Evolutionary conservation across 2,888 invertebrate species (phyloP).

Genomic region (Diloba caeruleocephala): DNA sequence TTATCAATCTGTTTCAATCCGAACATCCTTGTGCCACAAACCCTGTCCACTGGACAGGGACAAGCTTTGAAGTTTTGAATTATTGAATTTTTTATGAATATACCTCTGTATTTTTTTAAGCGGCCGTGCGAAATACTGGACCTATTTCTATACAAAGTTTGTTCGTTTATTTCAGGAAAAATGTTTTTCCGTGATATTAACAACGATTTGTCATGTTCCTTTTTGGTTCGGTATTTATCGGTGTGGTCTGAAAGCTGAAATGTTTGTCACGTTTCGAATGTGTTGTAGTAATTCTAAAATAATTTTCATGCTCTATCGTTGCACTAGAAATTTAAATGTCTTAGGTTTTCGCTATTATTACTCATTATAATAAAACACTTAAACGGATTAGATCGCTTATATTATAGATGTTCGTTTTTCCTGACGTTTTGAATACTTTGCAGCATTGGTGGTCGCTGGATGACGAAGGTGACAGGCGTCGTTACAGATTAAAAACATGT

Average conservation of each 20-base stretch:
- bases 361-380: too few species aligned
- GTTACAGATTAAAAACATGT: too few species aligned
- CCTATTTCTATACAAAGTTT: conserved; percentile 22
- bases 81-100: conserved; percentile 34
- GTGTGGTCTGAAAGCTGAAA: not conserved
- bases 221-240: conserved; percentile 3
- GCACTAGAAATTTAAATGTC: not conserved
- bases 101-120: conserved; percentile 25
- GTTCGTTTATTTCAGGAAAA: conserved; percentile 21
- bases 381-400: too few species aligned
- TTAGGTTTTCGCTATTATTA: too few species aligned
- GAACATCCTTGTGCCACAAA: conserved; percentile 27
- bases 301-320: not conserved
- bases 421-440: too few species aligned
- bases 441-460: too few species aligned
- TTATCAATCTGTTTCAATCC: conserved; percentile 27
- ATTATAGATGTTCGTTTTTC: too few species aligned
- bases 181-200: conserved; percentile 18
- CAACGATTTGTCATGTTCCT: conserved; percentile 16
- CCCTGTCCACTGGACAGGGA: conserved; percentile 14
- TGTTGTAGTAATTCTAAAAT: not conserved
- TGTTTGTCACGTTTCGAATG: not conserved
- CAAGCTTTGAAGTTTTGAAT: conserved; percentile 22
- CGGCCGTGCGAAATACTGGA: conserved; percentile 14
- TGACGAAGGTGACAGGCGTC: too few species aligned